Evolutionary conservation across 1,140 invertebrate genomes (phyloP), one percentile per base, ranked within the genome.

Genomic region (Sitophilus oryzae): DNA sequence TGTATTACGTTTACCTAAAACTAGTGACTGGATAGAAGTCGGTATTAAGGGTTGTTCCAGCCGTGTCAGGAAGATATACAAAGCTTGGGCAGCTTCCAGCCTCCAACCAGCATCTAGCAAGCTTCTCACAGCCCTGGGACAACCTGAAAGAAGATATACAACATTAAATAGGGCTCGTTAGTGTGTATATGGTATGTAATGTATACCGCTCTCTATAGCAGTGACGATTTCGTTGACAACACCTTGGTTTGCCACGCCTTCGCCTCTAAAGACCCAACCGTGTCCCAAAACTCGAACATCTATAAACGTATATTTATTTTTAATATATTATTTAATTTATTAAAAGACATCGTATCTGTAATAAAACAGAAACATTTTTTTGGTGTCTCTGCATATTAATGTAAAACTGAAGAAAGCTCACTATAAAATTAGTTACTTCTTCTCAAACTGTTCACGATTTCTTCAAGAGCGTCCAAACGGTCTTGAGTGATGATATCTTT

Each of bases 11-110:
- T 59, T 67, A 76, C 74, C 74, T 16, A 76, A 63, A 0, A 73
- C 71, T 40, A 77, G 59, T 15, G 71, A 62, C 53, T 76, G 75
- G 2, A 77, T 71, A 20, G 70, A 61, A 4, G 48, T 53, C 0
- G 74, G 75, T 41, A 77, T 67, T 19, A 76, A 60, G 1, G 74
- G 74, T 47, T 71, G 67, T 23, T 72, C 73, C 16, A 76, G 46
- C 36, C 61, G 65, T 11, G 61, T 64, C 1, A 76, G 50, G 53
- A 69, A 77, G 14, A 67, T 62, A 46, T 72, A 72, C 10, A 77
- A 62, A 5, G 73, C 75, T 3, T 71, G 69, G 0, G 74, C 72
- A 5, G 63, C 56, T 56, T 67, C 64, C 21, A 61, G 43, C 35
- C 62, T 54, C 25, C 56, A 64, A 5, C 63, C 59, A 25, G 66